Percentiles rank a stretch among this genome's conserved stretches.
These are phyloP conservation scores for Mormyrus proboscirostris DNA, from an alignment of 2,797 vertebrate genomes.

Conservation along the genomic window DNA sequence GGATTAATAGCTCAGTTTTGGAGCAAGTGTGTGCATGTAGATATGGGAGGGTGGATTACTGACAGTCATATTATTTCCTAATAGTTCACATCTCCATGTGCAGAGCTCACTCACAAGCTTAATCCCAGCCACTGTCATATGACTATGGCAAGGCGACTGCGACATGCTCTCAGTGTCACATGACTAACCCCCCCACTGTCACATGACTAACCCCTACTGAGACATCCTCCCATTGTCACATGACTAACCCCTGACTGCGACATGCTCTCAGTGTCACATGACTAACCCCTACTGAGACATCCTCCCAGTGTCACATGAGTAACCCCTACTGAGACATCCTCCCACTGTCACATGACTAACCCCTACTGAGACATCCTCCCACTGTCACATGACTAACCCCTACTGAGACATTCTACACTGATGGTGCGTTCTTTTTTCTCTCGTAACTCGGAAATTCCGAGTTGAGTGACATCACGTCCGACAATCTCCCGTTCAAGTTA, in stretches of 20 bases:
- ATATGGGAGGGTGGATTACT: not conserved
- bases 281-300: not conserved
- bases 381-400: not conserved
- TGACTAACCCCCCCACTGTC: not conserved
- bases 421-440: too few species aligned
- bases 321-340: not conserved
- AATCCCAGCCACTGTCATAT: not conserved
- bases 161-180: not conserved
- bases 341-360: not conserved
- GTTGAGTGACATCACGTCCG: too few species aligned
- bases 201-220: not conserved
- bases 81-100: slow-evolving; percentile 15
- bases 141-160: not conserved
- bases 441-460: too few species aligned
- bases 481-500: too few species aligned
- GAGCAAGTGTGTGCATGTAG: slow-evolving; percentile 13
- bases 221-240: not conserved
- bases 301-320: not conserved
- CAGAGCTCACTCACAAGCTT: not conserved
- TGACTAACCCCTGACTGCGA: not conserved
- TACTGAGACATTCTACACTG: not conserved
- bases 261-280: not conserved
- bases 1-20: slow-evolving; percentile 25
- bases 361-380: too few species aligned
- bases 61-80: not conserved